Percentiles rank a stretch among this genome's conserved stretches.
phyloP scores from a whole-genome alignment of 2,113 vertebrate species.

The Nothocercus nigrocapillus region DNA sequence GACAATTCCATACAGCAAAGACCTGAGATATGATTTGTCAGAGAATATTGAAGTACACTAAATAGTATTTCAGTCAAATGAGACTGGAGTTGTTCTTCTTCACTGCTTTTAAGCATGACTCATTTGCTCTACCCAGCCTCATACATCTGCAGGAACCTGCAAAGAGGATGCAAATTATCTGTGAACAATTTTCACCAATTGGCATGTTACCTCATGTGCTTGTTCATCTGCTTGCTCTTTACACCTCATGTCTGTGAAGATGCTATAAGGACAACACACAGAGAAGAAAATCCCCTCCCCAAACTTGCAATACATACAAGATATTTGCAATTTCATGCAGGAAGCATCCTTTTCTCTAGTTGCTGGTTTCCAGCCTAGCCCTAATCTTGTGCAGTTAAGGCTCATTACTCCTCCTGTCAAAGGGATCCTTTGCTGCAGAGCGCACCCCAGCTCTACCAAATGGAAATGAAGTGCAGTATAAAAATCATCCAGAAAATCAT shows the following conservation, averaged over 20 bases:
- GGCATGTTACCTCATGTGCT: accelerated
- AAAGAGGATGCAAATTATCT: background rate
- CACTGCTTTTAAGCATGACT: background rate
- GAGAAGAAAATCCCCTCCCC: background rate
- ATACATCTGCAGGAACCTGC: background rate
- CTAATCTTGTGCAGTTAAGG: background rate
- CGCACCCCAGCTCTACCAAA: background rate
- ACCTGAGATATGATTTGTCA: background rate
- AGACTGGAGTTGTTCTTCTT: background rate
- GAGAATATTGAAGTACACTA: background rate
- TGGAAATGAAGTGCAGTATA: background rate
- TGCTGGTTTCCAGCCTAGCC: background rate
- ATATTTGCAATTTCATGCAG: background rate
- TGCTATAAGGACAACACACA: accelerated
- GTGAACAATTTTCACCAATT: background rate
- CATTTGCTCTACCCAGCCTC: accelerated
- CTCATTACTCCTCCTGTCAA: background rate
- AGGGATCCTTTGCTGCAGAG: background rate
- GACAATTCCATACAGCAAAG: background rate
- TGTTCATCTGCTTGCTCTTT: background rate
- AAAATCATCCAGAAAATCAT: background rate
- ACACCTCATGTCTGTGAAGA: background rate
- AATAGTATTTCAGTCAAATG: background rate
- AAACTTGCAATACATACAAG: background rate
- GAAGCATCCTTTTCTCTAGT: background rate